Conservation (phyloP, 64 coral and sea anemone species). For the Montipora foliosa region DNA sequence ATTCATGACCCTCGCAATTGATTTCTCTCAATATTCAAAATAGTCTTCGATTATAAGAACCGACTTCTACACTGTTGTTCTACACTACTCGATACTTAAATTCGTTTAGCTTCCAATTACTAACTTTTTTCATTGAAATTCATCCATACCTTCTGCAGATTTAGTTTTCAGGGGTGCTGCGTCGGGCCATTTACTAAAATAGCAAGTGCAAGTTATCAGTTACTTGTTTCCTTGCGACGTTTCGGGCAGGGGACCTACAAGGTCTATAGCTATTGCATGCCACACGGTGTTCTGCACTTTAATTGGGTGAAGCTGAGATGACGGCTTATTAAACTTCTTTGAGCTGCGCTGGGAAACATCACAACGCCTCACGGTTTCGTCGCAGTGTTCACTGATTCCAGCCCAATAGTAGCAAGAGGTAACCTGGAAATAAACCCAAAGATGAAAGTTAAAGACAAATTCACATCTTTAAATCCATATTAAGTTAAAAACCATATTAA, state of each 20-base stretch:
- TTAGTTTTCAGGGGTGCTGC: conserved; percentile 33
- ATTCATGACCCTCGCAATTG: background rate
- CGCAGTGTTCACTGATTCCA: conserved; percentile 3
- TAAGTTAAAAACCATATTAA: background rate
- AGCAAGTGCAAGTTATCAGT: conserved; percentile 53
- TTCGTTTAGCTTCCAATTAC: conserved; percentile 7
- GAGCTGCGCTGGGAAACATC: conserved; percentile 56
- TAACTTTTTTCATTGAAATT: conserved; percentile 7
- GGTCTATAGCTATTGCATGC: no score
- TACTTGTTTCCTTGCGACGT: background rate
- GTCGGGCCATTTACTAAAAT: conserved; percentile 72
- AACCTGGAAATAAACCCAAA: background rate
- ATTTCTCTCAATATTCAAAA: conserved; percentile 1
- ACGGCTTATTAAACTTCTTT: conserved; percentile 37
- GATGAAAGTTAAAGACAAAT: background rate
- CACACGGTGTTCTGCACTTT: conserved; percentile 31
- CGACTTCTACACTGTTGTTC: conserved; percentile 6
- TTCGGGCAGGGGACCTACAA: conserved; percentile 26
- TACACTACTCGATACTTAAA: conserved; percentile 5
- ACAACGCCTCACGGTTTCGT: conserved; percentile 38
- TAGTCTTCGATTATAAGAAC: background rate
- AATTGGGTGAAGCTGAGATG: conserved; percentile 40
- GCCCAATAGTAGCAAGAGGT: conserved; percentile 26
- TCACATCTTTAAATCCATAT: background rate
- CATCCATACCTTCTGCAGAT: conserved; percentile 24